Base-by-base conservation (phyloP, 2,797 vertebrate genomes). In the Calcarius lapponicus region DNA sequence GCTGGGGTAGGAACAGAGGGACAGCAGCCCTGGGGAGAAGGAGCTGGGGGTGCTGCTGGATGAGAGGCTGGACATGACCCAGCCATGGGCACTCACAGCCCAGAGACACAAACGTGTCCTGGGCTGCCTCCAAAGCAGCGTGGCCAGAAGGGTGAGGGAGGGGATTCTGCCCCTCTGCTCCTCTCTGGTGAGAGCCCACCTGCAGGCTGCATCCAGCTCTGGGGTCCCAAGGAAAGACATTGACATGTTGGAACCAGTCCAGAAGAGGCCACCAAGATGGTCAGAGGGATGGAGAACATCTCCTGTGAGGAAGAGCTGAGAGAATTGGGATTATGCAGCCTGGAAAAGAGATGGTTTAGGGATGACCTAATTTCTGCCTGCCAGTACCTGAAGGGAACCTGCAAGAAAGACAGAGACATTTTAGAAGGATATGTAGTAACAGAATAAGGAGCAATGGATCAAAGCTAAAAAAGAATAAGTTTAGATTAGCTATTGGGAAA, bases 221-320 rank as follows among this genome's bases (percentile, higher is more conserved):
- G 58, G 7, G 12, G 6, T 4, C 3, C 24, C 43, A 71, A 40
- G 25, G 17, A 53, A 6, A 4, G n/a, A 57, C 12, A 32, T 3
- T 0, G 11, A 48, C 0, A 1, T 53, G 6, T 2, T 32, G 29
- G 34, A 72, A 2, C 0, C 1, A 48, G 22, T 25, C 7, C 56
- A 32, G 34, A 81, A 1, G 42, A 56, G 31, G 56, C 2, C 42
- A 34, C 2, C 5, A 71, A 22, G 15, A 6, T 40, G 25, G 3
- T 34, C 34, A 58, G 21, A 84, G 21, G 12, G 10, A 10, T 65
- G 31, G 7, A 32, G 26, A 17, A 22, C 10, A 2, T 65, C 15
- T 64, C 11, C 20, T 28, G 5, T 34, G 11, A 65, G 11, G 4
- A 72, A 40, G 53, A 2, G 10, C 9, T 53, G 26, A 36, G 25